These are phyloP conservation scores for Esox niger DNA, from an alignment of 2,113 vertebrate species.

Conservation along the genomic window DNA sequence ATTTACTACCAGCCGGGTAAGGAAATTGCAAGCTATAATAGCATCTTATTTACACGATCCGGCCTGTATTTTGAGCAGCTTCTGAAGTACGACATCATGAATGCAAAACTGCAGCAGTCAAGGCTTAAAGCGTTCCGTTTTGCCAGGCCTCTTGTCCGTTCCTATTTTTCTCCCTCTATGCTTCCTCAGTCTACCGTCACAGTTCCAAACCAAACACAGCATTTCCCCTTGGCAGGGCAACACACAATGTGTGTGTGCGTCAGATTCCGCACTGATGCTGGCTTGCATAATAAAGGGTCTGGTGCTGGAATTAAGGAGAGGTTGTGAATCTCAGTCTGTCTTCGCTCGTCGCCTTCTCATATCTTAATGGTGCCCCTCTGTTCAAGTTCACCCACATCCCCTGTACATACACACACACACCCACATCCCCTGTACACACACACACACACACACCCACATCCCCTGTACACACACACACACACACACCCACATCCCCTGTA, in stretches of 20 bases:
- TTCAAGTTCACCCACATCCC: background rate
- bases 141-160: background rate
- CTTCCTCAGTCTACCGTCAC: background rate
- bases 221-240: background rate
- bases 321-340: background rate
- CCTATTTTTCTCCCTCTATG: background rate
- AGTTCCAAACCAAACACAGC: background rate
- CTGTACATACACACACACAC: constrained; percentile 10
- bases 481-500: constrained; percentile 11
- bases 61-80: no score
- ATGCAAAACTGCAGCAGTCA: no score
- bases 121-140: background rate
- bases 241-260: background rate
- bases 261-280: background rate
- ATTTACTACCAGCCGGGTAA: no score
- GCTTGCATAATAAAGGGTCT: background rate
- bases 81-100: no score
- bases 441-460: background rate
- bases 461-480: constrained; percentile 4
- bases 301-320: background rate
- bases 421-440: constrained; percentile 15
- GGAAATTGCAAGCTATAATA: no score
- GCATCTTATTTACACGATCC: no score
- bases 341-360: background rate
- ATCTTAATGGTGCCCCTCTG: background rate